Conservation (phyloP, 1,140 invertebrate genomes). For the Argopecten irradians region DNA sequence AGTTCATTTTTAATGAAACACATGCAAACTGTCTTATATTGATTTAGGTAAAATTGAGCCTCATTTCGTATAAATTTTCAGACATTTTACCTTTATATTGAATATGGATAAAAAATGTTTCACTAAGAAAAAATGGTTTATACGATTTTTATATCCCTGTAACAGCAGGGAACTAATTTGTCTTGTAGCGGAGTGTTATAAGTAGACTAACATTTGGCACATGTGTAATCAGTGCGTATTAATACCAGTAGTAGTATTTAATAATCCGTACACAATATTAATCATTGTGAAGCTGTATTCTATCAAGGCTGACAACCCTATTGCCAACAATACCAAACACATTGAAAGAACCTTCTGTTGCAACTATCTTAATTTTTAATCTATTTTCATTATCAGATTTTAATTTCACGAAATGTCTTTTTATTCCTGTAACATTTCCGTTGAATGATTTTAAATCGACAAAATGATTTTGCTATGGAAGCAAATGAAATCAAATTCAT, state of each 20-base stretch:
- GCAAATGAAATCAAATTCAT: constrained; percentile 7
- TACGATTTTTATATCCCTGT: background rate
- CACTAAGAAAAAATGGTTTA: no score
- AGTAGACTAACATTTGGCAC: background rate
- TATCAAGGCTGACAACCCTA: background rate
- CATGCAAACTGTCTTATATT: no score
- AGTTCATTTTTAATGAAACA: no score
- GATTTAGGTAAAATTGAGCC: no score
- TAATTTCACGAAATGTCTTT: background rate
- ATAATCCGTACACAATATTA: background rate
- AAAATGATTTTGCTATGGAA: background rate
- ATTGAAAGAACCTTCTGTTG: background rate
- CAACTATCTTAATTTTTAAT: background rate
- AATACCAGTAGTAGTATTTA: background rate
- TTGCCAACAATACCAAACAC: background rate
- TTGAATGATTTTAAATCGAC: constrained; percentile 6
- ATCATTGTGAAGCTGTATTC: background rate
- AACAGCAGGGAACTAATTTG: background rate
- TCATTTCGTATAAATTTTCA: no score
- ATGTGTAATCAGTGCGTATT: background rate
- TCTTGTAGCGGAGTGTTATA: background rate
- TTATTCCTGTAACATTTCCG: background rate
- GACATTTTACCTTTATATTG: no score
- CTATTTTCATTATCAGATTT: constrained; percentile 19
- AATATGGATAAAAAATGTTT: no score